Evolutionary conservation across 2,113 vertebrate genomes (phyloP), one percentile per base, ranked within the genome.

Genomic region (Rhodinocichla rosea): DNA sequence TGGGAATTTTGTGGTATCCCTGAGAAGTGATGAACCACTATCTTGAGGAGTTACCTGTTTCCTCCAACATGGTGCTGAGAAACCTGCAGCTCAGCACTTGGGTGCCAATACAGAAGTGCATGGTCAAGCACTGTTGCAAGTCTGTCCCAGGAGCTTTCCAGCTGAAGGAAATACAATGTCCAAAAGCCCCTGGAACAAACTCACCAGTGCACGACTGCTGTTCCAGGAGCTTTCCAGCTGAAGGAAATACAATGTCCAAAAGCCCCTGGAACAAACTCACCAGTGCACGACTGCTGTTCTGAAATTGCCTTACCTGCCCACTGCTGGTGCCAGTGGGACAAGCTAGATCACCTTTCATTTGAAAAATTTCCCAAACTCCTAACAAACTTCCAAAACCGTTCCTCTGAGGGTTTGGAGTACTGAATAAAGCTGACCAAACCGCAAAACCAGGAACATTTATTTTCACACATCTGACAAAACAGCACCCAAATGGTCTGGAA

Each of bases 311-410:
- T 4, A 63, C 27, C 24, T 44, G 28, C 39, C n/a, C 27, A 23
- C 6, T 32, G 6, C 44, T 2, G 3, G 11, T 1, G 8, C 6
- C 63, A n/a, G 35, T 0, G 5, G 26, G 11, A 69, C 0, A 0
- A 84, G 32, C 2, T n/a, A 68, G 7, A 33, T 6, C 22, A 52
- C 28, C 63, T 44, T 35, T 10, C 35, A 70, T 3, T 39, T 10
- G 12, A 37, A 53, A 55, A 37, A 67, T 44, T 49, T 77, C 52
- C 57, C 59, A n/a, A 70, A 67, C 27, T 82, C 55, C 28, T 49
- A 40, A 49, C 69, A 68, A 62, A 13, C 47, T 32, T 69, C 65
- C 11, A n/a, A 62, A 92, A 62, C 57, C 1, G 8, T 69, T 70
- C 10, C 52, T 55, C 44, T 50, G n/a, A 74, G 50, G 44, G 79